Base-by-base conservation (phyloP, 2,113 vertebrate genomes). In the Polyodon spathula region DNA sequence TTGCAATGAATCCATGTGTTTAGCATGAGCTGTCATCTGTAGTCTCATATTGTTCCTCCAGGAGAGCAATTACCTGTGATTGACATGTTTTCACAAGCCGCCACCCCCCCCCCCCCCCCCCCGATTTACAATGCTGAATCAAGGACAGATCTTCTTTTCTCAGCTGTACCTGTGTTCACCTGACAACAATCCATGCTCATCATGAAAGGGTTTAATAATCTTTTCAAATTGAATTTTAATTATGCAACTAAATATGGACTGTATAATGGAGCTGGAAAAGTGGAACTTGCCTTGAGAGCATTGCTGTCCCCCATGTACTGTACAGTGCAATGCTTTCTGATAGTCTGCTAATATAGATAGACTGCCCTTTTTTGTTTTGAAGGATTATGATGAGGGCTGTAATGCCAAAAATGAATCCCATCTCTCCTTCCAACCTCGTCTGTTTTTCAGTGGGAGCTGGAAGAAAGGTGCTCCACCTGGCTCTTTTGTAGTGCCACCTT, bases 41-140 rank as follows among this genome's bases (percentile, higher is more conserved):
- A 66, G 83, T 76, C 84, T 78, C 80, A 84, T 86, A 82, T 81
- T 82, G 80, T 87, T 92, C 88, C 85, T 92, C 81, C 82, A 82
- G 81, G 86, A 88, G 74, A 88, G 86, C 87, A 92, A 92, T 92
- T 95, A 91, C 84, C 61, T 83, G 88, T 93, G 92, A 93, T 86
- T 91, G 92, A 95, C 89, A 65, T 86, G 85, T 90, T 91, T 89
- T 87, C 87, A 81, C 86, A 83, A 87, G 81, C 84, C 73, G 84
- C 78, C 76, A 88, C 84, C 82, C 78, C 62, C 27, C 44, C 53
- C 54, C 27, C n/a, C n/a, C n/a, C n/a, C 27, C 54, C 50, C 68
- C 75, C 74, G 81, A 78, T 76, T 81, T 84, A 80, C 75, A 76
- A 68, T 68, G 72, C 76, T 71, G 71, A 76, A 83, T 90, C 88